phyloP scores from a whole-genome alignment of 30 jellyfish, hydroid and myxozoan genomes.

The Turritopsis rubra region DNA sequence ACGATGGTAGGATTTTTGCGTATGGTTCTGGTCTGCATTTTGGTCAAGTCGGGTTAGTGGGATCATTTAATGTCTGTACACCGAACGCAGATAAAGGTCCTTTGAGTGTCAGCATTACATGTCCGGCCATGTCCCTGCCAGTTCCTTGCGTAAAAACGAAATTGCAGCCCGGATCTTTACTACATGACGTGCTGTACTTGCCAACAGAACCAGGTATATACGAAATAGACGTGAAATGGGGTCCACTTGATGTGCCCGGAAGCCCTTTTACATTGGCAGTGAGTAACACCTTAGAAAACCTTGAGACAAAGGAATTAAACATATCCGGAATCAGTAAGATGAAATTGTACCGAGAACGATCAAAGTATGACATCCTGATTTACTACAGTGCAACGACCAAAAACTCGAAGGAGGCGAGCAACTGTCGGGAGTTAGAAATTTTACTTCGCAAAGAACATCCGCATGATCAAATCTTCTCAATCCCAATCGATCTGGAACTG shows the following conservation, averaged over 20 bases:
- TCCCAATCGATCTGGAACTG: constrained; percentile 63
- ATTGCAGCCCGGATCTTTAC: constrained; percentile 42
- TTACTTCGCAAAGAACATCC: constrained; percentile 35
- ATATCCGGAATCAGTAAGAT: neutral
- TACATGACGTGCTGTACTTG: constrained; percentile 73
- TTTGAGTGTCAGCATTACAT: constrained; percentile 76
- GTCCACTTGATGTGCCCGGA: constrained; percentile 44
- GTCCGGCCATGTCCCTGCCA: constrained; percentile 98
- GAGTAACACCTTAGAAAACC: constrained; percentile 29
- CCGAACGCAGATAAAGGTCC: constrained; percentile 74
- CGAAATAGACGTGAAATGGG: constrained; percentile 87
- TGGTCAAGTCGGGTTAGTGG: constrained; percentile 89
- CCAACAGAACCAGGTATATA: constrained; percentile 96
- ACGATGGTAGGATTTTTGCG: constrained; percentile 16
- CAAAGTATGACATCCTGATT: constrained; percentile 26
- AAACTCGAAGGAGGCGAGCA: constrained; percentile 33
- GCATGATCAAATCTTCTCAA: constrained; percentile 13
- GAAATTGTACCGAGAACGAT: constrained; percentile 15
- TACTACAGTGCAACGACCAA: constrained; percentile 73
- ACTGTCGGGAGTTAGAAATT: constrained; percentile 37
- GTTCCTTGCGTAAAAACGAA: constrained; percentile 72
- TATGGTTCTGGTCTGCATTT: constrained; percentile 62
- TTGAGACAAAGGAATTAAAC: neutral
- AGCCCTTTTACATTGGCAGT: constrained; percentile 70
- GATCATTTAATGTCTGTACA: constrained; percentile 64